Percentiles rank a stretch among this genome's conserved stretches.
Conservation (phyloP, 2,888 invertebrate genomes). For the Sipha maydis region DNA sequence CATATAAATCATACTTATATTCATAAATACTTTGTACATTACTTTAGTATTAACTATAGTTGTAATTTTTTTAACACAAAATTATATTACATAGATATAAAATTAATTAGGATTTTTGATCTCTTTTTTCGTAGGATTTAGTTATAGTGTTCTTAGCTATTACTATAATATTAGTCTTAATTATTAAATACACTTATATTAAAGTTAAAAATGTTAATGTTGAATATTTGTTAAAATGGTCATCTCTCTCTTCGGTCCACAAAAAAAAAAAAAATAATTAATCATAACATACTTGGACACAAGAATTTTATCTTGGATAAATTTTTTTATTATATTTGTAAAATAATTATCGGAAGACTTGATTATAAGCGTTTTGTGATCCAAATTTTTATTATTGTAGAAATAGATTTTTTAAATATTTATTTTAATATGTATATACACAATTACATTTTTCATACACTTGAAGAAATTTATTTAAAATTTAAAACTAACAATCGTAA, state of each 20-base stretch:
- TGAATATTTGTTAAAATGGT: slow-evolving; percentile 51
- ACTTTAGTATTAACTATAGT: slow-evolving; percentile 1
- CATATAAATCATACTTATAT: slow-evolving; percentile 29
- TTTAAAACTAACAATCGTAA: slow-evolving; percentile 4
- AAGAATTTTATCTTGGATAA: slow-evolving; percentile 2
- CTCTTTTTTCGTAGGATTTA: slow-evolving; percentile 19
- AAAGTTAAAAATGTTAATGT: slow-evolving; percentile 46
- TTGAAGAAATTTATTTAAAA: slow-evolving; percentile 32
- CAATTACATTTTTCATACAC: slow-evolving; percentile 36
- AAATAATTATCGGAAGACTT: slow-evolving; percentile 48
- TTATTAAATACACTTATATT: slow-evolving; percentile 31
- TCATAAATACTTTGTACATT: slow-evolving; percentile 11
- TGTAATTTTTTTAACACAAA: not conserved
- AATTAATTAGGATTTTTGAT: slow-evolving; percentile 12
- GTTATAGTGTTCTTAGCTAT: slow-evolving; percentile 48
- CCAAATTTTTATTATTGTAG: slow-evolving; percentile 47
- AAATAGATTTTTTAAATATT: slow-evolving; percentile 53
- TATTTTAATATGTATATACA: slow-evolving; percentile 49
- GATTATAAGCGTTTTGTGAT: slow-evolving; percentile 57
- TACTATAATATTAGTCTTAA: slow-evolving; percentile 15
- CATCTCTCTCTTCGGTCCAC: slow-evolving; percentile 55
- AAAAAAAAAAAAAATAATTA: slow-evolving; percentile 17
- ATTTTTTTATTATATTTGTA: not conserved
- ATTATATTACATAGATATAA: not conserved
- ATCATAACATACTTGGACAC: not conserved